These are phyloP conservation scores for Columba guinea DNA, from an alignment of 2,797 vertebrate genomes.

Conservation along the genomic window DNA sequence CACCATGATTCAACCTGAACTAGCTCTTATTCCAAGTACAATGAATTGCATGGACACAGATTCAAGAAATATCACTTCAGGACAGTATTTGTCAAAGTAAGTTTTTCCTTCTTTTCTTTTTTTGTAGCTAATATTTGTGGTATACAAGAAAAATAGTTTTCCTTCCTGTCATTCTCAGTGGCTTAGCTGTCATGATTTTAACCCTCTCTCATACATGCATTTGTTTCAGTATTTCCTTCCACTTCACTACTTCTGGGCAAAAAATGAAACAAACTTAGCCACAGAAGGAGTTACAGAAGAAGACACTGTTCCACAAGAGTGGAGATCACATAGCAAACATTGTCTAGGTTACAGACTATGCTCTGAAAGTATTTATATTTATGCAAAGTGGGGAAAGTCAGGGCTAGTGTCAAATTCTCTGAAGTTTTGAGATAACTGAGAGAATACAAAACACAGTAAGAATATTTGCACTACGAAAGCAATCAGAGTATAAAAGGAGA, in stretches of 20 bases:
- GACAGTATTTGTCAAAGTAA: conserved; percentile 94
- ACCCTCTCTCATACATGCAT: neutral
- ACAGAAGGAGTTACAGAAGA: neutral
- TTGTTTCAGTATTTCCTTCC: neutral
- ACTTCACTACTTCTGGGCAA: neutral
- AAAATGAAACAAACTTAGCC: neutral
- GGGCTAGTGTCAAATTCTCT: neutral
- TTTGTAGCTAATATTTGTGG: neutral
- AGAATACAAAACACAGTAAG: neutral
- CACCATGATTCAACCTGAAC: conserved; percentile 85
- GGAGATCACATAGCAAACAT: neutral
- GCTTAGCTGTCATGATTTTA: neutral
- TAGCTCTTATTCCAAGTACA: conserved; percentile 93
- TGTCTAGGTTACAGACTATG: neutral
- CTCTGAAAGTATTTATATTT: neutral
- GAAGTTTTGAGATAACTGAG: neutral
- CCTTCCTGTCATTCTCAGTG: neutral
- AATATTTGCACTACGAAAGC: neutral
- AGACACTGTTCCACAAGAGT: neutral
- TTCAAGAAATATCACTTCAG: conserved; percentile 86
- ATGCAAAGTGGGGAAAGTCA: neutral
- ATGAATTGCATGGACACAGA: conserved; percentile 92
- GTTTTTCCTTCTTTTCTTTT: neutral
- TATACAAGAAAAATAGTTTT: neutral
- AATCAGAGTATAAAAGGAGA: neutral